Evolutionary conservation across 2,797 vertebrate genomes (phyloP).

Genomic region (Naso thynnoides): DNA sequence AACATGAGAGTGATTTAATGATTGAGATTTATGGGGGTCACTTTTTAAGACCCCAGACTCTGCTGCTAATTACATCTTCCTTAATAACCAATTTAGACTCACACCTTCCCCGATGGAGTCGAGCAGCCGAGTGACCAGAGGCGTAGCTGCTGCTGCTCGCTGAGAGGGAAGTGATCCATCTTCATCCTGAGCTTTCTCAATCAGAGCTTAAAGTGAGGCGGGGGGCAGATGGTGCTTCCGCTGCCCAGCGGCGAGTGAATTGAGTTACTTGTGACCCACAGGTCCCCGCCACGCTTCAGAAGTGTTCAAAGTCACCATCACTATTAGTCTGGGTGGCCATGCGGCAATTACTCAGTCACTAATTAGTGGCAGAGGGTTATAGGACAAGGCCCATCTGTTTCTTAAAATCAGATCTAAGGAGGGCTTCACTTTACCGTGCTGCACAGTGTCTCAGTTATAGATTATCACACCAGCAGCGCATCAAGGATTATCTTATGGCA

Average conservation of each 20-base stretch:
- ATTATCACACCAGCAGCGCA: constrained; percentile 50
- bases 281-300: constrained; percentile 59
- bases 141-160: constrained; percentile 66
- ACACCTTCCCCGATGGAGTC: constrained; percentile 57
- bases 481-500: constrained; percentile 36
- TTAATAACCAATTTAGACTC: constrained; percentile 68
- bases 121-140: constrained; percentile 35
- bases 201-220: constrained; percentile 32
- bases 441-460: constrained; percentile 34
- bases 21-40: constrained; percentile 76
- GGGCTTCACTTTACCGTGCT: constrained; percentile 17
- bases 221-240: constrained; percentile 76
- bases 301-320: constrained; percentile 55
- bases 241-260: constrained; percentile 68
- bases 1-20: constrained; percentile 56
- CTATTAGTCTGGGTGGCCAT: constrained; percentile 64
- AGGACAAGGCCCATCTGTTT: constrained; percentile 77
- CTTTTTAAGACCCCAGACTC: constrained; percentile 60
- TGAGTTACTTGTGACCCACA: constrained; percentile 81
- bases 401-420: constrained; percentile 56
- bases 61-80: constrained; percentile 59
- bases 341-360: constrained; percentile 71
- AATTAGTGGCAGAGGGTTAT: constrained; percentile 65
- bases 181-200: constrained; percentile 64
- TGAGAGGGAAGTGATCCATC: constrained; percentile 80